These are phyloP conservation scores for Callyntrura sp. DNA, from an alignment of 2,888 invertebrate species.

Conservation along the genomic window DNA sequence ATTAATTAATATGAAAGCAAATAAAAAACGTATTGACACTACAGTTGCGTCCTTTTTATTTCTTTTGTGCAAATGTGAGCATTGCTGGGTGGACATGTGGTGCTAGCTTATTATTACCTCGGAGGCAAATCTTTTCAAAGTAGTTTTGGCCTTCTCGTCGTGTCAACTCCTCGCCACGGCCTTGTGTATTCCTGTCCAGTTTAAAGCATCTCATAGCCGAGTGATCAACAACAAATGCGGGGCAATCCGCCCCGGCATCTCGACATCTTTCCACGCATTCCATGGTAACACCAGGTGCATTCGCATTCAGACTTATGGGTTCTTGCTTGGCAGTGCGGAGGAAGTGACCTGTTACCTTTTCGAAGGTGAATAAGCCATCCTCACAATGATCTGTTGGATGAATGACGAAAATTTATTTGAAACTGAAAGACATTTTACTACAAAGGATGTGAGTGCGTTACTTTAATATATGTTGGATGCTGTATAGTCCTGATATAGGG, in stretches of 20 bases:
- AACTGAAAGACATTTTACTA: neutral
- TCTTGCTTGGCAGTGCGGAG: slow-evolving; percentile 85
- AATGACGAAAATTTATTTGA: slow-evolving; percentile 84
- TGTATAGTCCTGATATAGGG: neutral
- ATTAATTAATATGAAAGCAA: slow-evolving; percentile 24
- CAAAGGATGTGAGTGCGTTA: neutral
- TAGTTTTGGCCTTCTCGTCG: slow-evolving; percentile 85
- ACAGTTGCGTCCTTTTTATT: neutral
- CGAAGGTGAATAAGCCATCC: slow-evolving; percentile 86
- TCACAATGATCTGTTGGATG: slow-evolving; percentile 85
- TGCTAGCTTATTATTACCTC: slow-evolving; percentile 84
- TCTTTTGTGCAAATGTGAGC: neutral
- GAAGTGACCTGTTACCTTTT: slow-evolving; percentile 86
- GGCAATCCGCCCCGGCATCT: slow-evolving; percentile 85
- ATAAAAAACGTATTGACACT: slow-evolving; percentile 16
- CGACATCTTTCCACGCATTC: slow-evolving; percentile 85
- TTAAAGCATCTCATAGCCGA: slow-evolving; percentile 85
- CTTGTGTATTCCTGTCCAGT: slow-evolving; percentile 86
- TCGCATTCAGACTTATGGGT: slow-evolving; percentile 85
- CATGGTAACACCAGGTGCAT: slow-evolving; percentile 84
- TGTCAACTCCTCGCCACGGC: slow-evolving; percentile 85
- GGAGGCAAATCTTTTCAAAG: slow-evolving; percentile 86
- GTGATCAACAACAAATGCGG: slow-evolving; percentile 86
- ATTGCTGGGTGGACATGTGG: neutral
- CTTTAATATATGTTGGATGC: too few species aligned